Conservation (phyloP, 1,140 invertebrate species). For the Tetramorium parvispinum region DNA sequence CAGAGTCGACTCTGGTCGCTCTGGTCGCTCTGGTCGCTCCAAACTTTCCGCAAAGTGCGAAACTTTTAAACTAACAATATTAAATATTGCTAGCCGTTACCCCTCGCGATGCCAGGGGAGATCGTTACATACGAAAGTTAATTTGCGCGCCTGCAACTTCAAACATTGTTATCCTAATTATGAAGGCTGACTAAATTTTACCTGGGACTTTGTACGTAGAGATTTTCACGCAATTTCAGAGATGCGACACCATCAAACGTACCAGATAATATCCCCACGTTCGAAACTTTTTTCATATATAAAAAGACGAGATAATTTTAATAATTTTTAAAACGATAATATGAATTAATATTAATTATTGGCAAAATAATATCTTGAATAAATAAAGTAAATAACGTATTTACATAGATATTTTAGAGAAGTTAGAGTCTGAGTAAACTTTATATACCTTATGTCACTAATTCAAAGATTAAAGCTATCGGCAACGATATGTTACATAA, state of each 20-base stretch:
- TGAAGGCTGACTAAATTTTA: constrained; percentile 34
- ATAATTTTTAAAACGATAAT: not conserved
- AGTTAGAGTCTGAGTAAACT: not conserved
- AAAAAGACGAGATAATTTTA: not conserved
- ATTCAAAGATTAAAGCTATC: constrained; percentile 46
- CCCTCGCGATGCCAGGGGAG: not conserved
- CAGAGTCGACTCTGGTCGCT: not conserved
- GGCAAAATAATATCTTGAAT: not conserved
- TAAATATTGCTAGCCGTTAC: constrained; percentile 45
- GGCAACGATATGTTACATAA: constrained; percentile 13
- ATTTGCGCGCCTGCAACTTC: constrained; percentile 53
- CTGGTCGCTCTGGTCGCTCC: not conserved
- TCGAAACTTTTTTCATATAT: not conserved
- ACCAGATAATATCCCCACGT: not conserved
- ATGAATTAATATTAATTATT: not conserved
- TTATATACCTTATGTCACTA: not conserved
- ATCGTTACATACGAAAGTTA: constrained; percentile 50
- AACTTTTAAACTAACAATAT: constrained; percentile 54
- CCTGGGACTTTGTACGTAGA: constrained; percentile 31
- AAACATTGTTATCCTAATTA: constrained; percentile 54
- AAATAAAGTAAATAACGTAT: not conserved
- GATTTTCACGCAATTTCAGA: constrained; percentile 17
- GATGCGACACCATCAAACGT: not conserved
- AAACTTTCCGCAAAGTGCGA: constrained; percentile 44
- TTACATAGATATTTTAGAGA: constrained; percentile 18